Evolutionary conservation across 1,140 invertebrate species (phyloP).

Genomic region (Trachymyrmex septentrionalis): DNA sequence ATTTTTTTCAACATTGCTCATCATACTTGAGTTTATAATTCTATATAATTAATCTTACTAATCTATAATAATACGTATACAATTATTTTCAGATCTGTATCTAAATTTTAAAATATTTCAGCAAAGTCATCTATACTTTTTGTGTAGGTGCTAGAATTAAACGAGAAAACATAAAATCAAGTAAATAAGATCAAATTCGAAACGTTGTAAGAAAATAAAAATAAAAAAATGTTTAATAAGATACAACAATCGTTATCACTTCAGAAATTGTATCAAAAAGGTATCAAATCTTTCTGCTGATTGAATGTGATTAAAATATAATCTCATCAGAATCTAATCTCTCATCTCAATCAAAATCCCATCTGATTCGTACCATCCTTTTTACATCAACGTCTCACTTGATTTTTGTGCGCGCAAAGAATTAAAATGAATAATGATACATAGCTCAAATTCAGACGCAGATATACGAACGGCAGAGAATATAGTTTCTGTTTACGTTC

Average conservation of each 20-base stretch:
- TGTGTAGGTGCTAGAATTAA: not conserved
- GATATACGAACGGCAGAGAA: not conserved
- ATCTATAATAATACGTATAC: too few species aligned
- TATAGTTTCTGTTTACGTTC: slow-evolving; percentile 24
- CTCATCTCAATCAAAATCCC: slow-evolving; percentile 3
- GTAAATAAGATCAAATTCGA: not conserved
- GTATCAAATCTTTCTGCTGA: not conserved
- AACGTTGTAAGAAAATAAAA: not conserved
- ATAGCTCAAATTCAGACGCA: not conserved
- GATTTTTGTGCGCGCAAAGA: not conserved
- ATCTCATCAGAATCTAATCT: slow-evolving; percentile 16
- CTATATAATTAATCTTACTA: too few species aligned
- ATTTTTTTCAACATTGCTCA: too few species aligned
- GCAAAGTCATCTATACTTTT: too few species aligned
- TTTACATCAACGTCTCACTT: not conserved
- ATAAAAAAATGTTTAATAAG: not conserved
- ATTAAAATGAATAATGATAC: not conserved
- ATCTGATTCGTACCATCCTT: not conserved
- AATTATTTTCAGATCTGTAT: too few species aligned
- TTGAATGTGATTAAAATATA: not conserved
- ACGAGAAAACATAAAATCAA: not conserved
- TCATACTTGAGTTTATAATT: too few species aligned
- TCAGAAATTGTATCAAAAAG: not conserved
- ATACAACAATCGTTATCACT: not conserved
- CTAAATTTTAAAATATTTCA: too few species aligned